A percentile compares a stretch with the other conserved stretches of the same genome.
phyloP scores from a whole-genome alignment of 1,140 invertebrate genomes.

The Drepana arcuata region DNA sequence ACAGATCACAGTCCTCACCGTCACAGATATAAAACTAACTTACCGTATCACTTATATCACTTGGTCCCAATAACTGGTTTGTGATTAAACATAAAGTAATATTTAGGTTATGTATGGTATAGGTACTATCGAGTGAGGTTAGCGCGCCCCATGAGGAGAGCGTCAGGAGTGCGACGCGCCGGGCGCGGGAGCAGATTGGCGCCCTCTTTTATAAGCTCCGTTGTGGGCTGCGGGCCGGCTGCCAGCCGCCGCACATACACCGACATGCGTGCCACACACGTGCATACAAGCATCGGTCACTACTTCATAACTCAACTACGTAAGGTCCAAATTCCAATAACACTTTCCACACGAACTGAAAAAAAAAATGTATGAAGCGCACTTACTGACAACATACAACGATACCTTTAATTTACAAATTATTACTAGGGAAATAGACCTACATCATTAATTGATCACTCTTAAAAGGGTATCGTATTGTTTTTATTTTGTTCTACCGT shows the following conservation, averaged over 20 bases:
- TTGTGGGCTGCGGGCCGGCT: constrained; percentile 44
- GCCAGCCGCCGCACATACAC: constrained; percentile 40
- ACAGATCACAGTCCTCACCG: constrained; percentile 54
- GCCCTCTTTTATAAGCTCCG: constrained; percentile 67
- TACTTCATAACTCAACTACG: no score
- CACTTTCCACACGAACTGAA: no score
- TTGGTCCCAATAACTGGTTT: constrained; percentile 58
- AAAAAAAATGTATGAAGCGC: no score
- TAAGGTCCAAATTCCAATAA: no score
- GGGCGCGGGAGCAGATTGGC: constrained; percentile 52
- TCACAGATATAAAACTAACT: constrained; percentile 43
- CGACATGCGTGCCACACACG: no score
- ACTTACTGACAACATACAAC: no score
- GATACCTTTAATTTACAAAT: no score
- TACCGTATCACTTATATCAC: constrained; percentile 69
- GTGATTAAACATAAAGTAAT: constrained; percentile 49
- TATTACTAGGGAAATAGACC: no score
- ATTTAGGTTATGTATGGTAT: constrained; percentile 39
- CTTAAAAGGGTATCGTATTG: no score
- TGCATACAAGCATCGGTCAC: no score
- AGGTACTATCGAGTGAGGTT: constrained; percentile 53
- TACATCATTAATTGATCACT: no score
- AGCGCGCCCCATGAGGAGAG: constrained; percentile 65
- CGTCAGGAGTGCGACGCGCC: constrained; percentile 50
- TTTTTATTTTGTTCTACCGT: no score